Conservation (phyloP, 1,140 invertebrate species). For the Eumaeus atala region DNA sequence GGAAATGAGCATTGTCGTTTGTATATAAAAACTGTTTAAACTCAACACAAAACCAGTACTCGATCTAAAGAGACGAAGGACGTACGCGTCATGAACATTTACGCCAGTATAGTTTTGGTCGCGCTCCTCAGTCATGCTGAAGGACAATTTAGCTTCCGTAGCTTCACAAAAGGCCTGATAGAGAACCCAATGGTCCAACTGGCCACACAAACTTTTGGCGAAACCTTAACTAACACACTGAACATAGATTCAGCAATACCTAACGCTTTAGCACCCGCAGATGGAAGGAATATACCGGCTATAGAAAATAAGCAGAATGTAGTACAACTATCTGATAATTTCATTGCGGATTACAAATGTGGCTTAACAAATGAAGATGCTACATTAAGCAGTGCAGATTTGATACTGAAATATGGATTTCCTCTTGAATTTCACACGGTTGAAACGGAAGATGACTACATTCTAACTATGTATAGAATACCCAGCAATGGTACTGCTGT, state of each 20-base stretch:
- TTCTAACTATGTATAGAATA: conserved; percentile 12
- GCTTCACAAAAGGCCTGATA: conserved; percentile 6
- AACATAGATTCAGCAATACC: conserved; percentile 11
- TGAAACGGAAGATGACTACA: conserved; percentile 11
- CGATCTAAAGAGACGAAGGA: conserved; percentile 3
- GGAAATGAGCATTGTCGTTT: conserved; percentile 4
- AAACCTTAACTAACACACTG: conserved; percentile 10
- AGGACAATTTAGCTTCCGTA: not conserved
- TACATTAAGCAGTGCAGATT: conserved; percentile 25
- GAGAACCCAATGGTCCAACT: conserved; percentile 16
- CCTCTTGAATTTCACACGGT: conserved; percentile 22
- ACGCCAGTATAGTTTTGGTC: not conserved
- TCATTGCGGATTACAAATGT: conserved; percentile 13
- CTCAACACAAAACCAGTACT: conserved; percentile 4
- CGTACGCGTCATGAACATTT: not conserved
- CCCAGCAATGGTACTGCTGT: conserved; percentile 3
- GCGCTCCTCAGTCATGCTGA: not conserved
- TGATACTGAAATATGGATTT: conserved; percentile 30
- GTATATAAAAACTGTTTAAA: not conserved
- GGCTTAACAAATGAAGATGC: conserved; percentile 25
- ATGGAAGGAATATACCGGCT: not conserved
- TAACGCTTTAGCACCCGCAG: conserved; percentile 7
- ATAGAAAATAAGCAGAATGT: conserved; percentile 9
- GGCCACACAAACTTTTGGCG: conserved; percentile 1
- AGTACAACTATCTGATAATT: conserved; percentile 13